phyloP scores from a whole-genome alignment of 2,888 invertebrate species.

The Protophormia terraenovae region DNA sequence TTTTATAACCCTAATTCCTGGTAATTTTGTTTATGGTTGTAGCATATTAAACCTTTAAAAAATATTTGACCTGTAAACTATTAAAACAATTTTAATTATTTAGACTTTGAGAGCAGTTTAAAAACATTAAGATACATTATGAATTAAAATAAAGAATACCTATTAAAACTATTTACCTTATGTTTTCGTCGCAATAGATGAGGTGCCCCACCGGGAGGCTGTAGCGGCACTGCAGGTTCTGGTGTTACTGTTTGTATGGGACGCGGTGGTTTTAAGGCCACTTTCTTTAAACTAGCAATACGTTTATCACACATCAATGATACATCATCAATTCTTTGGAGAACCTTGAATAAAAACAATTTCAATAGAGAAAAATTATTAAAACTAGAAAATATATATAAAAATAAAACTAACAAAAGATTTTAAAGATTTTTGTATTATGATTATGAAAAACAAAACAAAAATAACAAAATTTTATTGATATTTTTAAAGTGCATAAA shows the following conservation, averaged over 20 bases:
- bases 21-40: not conserved
- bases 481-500: not conserved
- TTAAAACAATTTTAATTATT: not conserved
- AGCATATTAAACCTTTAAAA: not conserved
- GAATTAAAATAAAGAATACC: no score
- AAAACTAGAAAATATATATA: not conserved
- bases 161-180: conserved; percentile 76
- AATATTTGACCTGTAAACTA: not conserved
- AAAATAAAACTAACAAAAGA: not conserved
- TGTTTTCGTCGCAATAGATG: conserved; percentile 77
- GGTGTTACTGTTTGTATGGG: conserved; percentile 92
- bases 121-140: no score
- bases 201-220: conserved; percentile 84
- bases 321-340: conserved; percentile 96
- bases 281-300: conserved; percentile 86
- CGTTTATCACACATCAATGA: conserved; percentile 95
- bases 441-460: not conserved
- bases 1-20: not conserved
- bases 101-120: not conserved
- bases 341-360: conserved; percentile 85
- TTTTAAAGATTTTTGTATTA: not conserved
- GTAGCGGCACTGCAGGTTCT: conserved; percentile 85
- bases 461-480: not conserved
- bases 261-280: conserved; percentile 87
- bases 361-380: not conserved